A percentile compares a stretch with the other conserved stretches of the same genome.
Evolutionary conservation across 2,888 invertebrate species (phyloP).

Genomic region (Limnephilus lunatus): DNA sequence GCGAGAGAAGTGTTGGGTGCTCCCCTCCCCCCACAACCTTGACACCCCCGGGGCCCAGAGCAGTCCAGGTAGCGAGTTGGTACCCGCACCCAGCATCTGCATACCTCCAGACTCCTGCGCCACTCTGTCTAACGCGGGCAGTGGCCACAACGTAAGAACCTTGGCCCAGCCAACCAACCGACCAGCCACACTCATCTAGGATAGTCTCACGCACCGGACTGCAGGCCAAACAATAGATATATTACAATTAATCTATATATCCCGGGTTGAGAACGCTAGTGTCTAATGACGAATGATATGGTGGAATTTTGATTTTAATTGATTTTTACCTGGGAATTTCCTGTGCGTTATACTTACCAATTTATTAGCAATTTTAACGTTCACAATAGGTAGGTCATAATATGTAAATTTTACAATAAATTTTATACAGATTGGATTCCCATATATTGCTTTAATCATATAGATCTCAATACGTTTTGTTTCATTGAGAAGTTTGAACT

Average conservation of each 20-base stretch:
- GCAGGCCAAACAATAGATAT: background rate
- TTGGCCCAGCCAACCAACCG: background rate
- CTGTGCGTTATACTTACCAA: background rate
- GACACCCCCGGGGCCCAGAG: background rate
- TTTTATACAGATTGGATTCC: too few species aligned
- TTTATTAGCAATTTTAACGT: background rate
- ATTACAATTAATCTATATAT: slow-evolving; percentile 16
- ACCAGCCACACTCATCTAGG: background rate
- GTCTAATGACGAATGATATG: slow-evolving; percentile 9
- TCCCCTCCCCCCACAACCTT: slow-evolving; percentile 5
- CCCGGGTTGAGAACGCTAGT: background rate
- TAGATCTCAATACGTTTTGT: too few species aligned
- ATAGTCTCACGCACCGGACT: background rate
- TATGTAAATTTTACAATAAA: too few species aligned
- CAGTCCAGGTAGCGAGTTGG: slow-evolving; percentile 29
- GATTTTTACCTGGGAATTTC: slow-evolving; percentile 19
- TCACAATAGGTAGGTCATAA: background rate
- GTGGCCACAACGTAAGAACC: background rate
- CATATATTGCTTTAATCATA: too few species aligned
- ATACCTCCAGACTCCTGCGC: background rate
- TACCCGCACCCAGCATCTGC: background rate
- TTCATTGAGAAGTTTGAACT: too few species aligned
- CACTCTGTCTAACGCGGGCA: slow-evolving; percentile 32
- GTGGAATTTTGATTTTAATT: slow-evolving; percentile 19
- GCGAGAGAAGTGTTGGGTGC: slow-evolving; percentile 41